Evolutionary conservation across 2,888 invertebrate species (phyloP).

Genomic region (Xestia sexstrigata): DNA sequence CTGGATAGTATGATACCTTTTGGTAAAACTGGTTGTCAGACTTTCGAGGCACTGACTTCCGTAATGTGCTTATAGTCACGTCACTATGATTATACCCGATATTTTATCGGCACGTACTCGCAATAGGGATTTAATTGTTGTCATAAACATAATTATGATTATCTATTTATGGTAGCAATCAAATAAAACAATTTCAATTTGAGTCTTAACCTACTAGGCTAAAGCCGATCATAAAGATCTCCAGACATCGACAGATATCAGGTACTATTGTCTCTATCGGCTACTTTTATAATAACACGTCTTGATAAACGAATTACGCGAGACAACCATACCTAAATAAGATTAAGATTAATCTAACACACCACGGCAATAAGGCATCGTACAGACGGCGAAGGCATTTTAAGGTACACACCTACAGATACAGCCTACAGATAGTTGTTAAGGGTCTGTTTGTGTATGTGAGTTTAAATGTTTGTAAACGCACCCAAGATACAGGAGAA

Average conservation of each 20-base stretch:
- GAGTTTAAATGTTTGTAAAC: no score
- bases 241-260: background rate
- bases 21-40: background rate
- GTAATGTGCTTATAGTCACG: background rate
- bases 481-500: no score
- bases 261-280: background rate
- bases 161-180: background rate
- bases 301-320: background rate
- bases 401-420: no score
- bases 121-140: background rate
- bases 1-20: background rate
- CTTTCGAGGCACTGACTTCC: background rate
- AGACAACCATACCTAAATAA: background rate
- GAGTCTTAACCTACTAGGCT: background rate
- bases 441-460: no score
- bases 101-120: background rate
- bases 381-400: background rate
- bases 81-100: background rate
- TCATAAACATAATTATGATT: background rate
- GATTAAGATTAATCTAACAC: background rate
- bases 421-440: no score
- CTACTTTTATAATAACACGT: background rate
- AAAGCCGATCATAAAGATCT: background rate
- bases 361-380: background rate
- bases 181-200: slow-evolving; percentile 14